Conservation (phyloP, 2,888 invertebrate genomes). For the Ormyrus labotus region DNA sequence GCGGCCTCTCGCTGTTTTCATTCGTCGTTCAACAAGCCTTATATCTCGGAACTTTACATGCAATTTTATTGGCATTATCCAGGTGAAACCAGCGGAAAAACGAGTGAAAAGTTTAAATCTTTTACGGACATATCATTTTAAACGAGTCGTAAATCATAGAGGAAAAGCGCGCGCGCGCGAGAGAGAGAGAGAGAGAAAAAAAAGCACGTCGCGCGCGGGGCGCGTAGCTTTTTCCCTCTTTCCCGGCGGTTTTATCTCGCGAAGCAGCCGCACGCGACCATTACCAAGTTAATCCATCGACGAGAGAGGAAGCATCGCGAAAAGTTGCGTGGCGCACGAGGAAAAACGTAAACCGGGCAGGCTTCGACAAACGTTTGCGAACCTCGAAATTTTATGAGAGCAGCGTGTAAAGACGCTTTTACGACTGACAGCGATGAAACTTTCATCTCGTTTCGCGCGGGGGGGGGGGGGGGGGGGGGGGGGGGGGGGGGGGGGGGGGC, state of each 20-base stretch:
- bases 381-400: slow-evolving; percentile 60
- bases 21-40: background rate
- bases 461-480: too few relatives aligned
- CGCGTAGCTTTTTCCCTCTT: background rate
- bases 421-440: slow-evolving; percentile 64
- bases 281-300: slow-evolving; percentile 42
- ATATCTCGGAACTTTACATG: background rate
- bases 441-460: slow-evolving; percentile 62
- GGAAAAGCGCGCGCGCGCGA: background rate
- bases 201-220: too few relatives aligned
- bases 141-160: slow-evolving; percentile 39
- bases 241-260: background rate
- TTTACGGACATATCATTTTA: slow-evolving; percentile 44
- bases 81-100: slow-evolving; percentile 2
- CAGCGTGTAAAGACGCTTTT: slow-evolving; percentile 63
- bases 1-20: background rate
- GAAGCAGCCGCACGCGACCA: slow-evolving; percentile 2
- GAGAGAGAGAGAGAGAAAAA: background rate
- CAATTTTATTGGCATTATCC: slow-evolving; percentile 40
- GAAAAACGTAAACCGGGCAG: slow-evolving; percentile 38
- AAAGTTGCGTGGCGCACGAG: slow-evolving; percentile 27
- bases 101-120: slow-evolving; percentile 17
- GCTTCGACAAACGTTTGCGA: slow-evolving; percentile 3
- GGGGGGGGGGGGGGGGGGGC: too few relatives aligned
- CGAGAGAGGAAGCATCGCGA: slow-evolving; percentile 1